These are phyloP conservation scores for Tetranychus cinnabarinus DNA, from an alignment of 1,140 invertebrate species.

Conservation along the genomic window DNA sequence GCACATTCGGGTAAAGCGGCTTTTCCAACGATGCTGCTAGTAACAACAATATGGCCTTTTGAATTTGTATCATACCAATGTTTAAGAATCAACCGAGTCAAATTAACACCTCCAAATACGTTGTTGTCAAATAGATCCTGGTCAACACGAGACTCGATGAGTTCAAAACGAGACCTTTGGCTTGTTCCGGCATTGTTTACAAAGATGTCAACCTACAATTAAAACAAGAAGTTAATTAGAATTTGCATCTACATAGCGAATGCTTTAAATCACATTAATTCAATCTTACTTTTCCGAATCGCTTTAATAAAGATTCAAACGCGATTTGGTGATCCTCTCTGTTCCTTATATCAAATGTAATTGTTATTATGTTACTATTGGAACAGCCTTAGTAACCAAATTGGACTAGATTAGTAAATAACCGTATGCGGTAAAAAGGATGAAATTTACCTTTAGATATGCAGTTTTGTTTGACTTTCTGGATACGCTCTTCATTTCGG, in stretches of 20 bases:
- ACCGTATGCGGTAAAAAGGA: neutral
- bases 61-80: conserved; percentile 31
- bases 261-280: neutral
- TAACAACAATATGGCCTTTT: conserved; percentile 41
- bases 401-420: neutral
- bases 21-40: conserved; percentile 44
- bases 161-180: conserved; percentile 47
- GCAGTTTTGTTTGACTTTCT: conserved; percentile 44
- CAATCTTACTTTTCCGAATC: conserved; percentile 32
- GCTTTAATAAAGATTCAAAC: conserved; percentile 35
- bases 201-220: conserved; percentile 40
- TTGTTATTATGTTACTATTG: neutral
- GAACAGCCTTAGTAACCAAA: neutral
- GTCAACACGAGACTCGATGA: conserved; percentile 44
- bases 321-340: conserved; percentile 32
- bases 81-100: conserved; percentile 38
- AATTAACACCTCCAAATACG: conserved; percentile 44
- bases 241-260: neutral
- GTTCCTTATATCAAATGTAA: conserved; percentile 20
- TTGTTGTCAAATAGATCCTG: conserved; percentile 53
- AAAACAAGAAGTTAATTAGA: neutral
- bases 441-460: neutral
- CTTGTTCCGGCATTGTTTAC: conserved; percentile 59
- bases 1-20: conserved; percentile 40
- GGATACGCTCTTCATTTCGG: conserved; percentile 36